Conservation (phyloP, 2,888 invertebrate species). For the Machimus rusticus region DNA sequence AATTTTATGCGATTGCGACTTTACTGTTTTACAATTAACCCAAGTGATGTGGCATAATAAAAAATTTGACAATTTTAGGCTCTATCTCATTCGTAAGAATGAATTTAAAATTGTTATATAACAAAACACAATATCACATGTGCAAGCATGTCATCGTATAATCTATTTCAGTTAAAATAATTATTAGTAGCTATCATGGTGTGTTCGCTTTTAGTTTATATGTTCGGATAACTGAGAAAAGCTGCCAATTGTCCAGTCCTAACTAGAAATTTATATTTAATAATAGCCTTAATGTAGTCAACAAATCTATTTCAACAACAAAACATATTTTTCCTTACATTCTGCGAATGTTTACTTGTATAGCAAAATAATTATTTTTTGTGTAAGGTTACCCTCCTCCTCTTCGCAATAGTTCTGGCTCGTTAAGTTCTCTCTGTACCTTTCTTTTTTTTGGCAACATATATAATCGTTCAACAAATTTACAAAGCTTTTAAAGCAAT, state of each 20-base stretch:
- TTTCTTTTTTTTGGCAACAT: slow-evolving; percentile 25
- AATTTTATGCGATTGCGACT: not conserved
- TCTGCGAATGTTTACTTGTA: slow-evolving; percentile 13
- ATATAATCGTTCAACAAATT: slow-evolving; percentile 34
- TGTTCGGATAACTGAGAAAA: not conserved
- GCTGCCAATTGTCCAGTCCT: slow-evolving; percentile 25
- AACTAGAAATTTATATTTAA: not conserved
- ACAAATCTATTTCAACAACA: slow-evolving; percentile 24
- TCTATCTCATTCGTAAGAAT: not conserved
- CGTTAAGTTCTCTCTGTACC: not conserved
- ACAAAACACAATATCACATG: not conserved
- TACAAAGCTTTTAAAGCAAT: slow-evolving; percentile 35
- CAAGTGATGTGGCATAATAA: not conserved
- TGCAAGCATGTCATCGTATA: not conserved
- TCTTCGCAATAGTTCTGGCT: not conserved
- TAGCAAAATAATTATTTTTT: slow-evolving; percentile 16
- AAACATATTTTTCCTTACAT: not conserved
- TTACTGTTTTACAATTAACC: not conserved
- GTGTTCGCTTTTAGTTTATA: not conserved
- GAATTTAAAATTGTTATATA: not conserved
- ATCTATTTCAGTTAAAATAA: not conserved
- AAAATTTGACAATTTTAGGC: not conserved
- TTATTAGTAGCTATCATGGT: not conserved
- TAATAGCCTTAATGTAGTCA: slow-evolving; percentile 11
- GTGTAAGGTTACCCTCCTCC: not conserved